A percentile compares a stretch with the other conserved stretches of the same genome.
phyloP scores from a whole-genome alignment of 2,888 invertebrate genomes.

The Argyra leucocephala region DNA sequence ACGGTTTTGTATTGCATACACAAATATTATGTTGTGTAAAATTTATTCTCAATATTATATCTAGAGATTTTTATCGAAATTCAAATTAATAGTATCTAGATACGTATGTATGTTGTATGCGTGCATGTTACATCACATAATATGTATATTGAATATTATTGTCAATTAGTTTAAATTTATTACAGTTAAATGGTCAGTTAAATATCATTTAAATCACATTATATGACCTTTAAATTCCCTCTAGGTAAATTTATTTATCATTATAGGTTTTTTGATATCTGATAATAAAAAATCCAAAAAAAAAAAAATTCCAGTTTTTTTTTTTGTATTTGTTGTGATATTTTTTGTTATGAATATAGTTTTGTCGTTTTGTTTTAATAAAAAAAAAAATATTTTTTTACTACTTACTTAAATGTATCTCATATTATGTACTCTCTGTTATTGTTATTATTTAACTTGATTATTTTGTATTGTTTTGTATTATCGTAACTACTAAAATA shows the following conservation, averaged over 20 bases:
- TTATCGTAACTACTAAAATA: not conserved
- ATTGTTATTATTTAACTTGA: not conserved
- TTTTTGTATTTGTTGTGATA: not conserved
- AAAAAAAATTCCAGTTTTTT: not conserved
- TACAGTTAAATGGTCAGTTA: not conserved
- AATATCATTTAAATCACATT: not conserved
- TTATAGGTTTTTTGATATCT: not conserved
- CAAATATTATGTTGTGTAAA: too few species aligned
- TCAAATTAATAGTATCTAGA: too few species aligned
- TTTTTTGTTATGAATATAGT: not conserved
- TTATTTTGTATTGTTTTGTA: not conserved
- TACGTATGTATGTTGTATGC: too few species aligned
- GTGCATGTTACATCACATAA: too few species aligned
- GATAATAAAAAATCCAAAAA: not conserved
- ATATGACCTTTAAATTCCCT: slow-evolving; percentile 6
- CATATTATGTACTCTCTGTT: not conserved
- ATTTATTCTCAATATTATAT: too few species aligned
- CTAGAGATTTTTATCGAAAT: too few species aligned
- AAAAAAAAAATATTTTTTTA: too few species aligned
- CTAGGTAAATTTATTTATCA: too few species aligned
- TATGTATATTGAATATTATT: not conserved
- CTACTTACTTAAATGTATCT: not conserved
- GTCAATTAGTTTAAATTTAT: not conserved
- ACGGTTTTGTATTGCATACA: too few species aligned
- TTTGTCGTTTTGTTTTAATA: not conserved